These are phyloP conservation scores for Drosophila subpulchrella DNA, from an alignment of 1,140 invertebrate genomes.

Conservation along the genomic window DNA sequence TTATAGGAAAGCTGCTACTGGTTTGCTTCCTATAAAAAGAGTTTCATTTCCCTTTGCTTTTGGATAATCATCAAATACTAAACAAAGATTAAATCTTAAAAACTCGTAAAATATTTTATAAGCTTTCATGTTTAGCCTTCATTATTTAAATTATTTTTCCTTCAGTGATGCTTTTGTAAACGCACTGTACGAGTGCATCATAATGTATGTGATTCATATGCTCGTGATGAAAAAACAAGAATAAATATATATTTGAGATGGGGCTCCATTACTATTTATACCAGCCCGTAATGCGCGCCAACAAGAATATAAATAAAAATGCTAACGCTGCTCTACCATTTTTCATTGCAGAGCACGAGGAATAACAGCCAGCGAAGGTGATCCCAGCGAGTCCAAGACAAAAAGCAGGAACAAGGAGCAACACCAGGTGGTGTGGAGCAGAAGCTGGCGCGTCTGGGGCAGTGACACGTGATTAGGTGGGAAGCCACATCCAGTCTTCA, in stretches of 20 bases:
- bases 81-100: too few relatives aligned
- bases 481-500: slow-evolving; percentile 3
- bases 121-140: too few relatives aligned
- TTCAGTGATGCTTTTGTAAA: neutral
- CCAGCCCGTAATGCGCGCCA: slow-evolving; percentile 12
- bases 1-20: too few relatives aligned
- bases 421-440: slow-evolving; percentile 17
- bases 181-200: neutral
- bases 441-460: slow-evolving; percentile 35
- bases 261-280: slow-evolving; percentile 29
- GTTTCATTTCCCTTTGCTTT: too few relatives aligned
- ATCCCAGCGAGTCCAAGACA: neutral
- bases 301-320: slow-evolving; percentile 43
- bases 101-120: too few relatives aligned
- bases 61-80: too few relatives aligned
- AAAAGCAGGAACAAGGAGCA: slow-evolving; percentile 2
- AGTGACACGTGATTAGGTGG: slow-evolving; percentile 18
- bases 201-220: slow-evolving; percentile 18
- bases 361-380: neutral
- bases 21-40: too few relatives aligned
- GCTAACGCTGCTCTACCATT: slow-evolving; percentile 19
- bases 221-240: slow-evolving; percentile 9
- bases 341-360: slow-evolving; percentile 29
- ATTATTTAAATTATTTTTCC: neutral
- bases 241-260: slow-evolving; percentile 1